Evolutionary conservation across 1,140 invertebrate genomes (phyloP), one percentile per base, ranked within the genome.

Genomic region (Pissodes strobi): DNA sequence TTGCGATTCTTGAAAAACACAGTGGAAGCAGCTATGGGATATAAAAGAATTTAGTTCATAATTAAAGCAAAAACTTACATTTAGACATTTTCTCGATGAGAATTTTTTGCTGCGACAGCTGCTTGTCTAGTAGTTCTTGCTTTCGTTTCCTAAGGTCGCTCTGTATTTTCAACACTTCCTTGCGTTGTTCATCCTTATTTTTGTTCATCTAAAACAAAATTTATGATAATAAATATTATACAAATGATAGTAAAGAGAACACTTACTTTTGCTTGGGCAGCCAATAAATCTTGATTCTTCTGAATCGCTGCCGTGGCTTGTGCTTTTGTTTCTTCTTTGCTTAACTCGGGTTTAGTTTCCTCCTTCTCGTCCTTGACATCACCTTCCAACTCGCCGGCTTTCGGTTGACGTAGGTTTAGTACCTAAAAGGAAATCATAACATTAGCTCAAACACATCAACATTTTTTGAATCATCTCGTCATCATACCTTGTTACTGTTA

Each of bases 41-140:
- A n/a, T n/a, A n/a, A n/a, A n/a, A n/a, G n/a, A n/a, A n/a, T n/a
- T n/a, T n/a, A n/a, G n/a, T n/a, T n/a, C n/a, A 18, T 41, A 27
- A n/a, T 10, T 27, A 17, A 55, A 21, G 30, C 17, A 23, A 41
- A 10, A 27, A 75, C 77, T 80, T 72, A 82, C 87, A 86, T 49
- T 86, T 86, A 69, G 92, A 90, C 12, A 92, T 79, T 60, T 86
- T 86, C 34, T 88, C 84, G 38, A 94, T 87, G 3, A 93, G 76
- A 48, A 87, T 76, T 69, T 87, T 89, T 70, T 94, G 89, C 68
- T 94, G 88, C 12, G 85, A 82, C 10, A 94, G 75, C 72, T 93
- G 90, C 65, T 90, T 92, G 51, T 91, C 85, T 2, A 95, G 72
- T 15, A 94, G 74, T 67, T 88, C 87, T 73, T 92, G 90, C 65